phyloP scores from a whole-genome alignment of 2,888 invertebrate species.

The Ophioninae sp. region DNA sequence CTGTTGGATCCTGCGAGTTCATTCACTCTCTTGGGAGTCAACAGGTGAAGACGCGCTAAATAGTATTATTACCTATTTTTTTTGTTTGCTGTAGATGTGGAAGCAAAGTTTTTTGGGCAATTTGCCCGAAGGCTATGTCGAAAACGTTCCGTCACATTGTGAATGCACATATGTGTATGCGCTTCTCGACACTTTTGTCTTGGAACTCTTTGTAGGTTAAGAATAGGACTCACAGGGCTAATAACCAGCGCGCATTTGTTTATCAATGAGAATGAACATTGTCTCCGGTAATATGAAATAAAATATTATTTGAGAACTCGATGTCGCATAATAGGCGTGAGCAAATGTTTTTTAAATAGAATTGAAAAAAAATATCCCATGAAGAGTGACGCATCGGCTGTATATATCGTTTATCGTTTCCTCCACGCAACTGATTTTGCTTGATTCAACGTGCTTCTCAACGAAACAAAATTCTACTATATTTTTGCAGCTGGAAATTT shows the following conservation, averaged over 20 bases:
- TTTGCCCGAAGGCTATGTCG: slow-evolving; percentile 28
- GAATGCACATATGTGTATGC: slow-evolving; percentile 8
- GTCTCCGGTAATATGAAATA: background rate
- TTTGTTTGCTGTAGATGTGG: slow-evolving; percentile 24
- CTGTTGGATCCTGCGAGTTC: slow-evolving; percentile 14
- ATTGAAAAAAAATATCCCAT: background rate
- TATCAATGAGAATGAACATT: slow-evolving; percentile 12
- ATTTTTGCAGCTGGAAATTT: background rate
- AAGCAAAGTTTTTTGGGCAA: slow-evolving; percentile 40
- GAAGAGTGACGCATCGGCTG: background rate
- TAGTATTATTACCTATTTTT: slow-evolving; percentile 23
- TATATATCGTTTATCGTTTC: background rate
- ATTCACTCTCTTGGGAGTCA: slow-evolving; percentile 18
- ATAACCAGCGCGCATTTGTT: background rate
- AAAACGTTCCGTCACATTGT: slow-evolving; percentile 18
- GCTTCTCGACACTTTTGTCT: background rate
- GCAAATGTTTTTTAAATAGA: slow-evolving; percentile 33
- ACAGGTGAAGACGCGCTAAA: slow-evolving; percentile 25
- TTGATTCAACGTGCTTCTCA: background rate
- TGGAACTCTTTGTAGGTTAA: background rate
- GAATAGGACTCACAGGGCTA: background rate
- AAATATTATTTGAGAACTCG: slow-evolving; percentile 45
- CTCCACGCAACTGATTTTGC: background rate
- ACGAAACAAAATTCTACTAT: background rate
- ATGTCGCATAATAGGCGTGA: slow-evolving; percentile 55